Base-by-base conservation (phyloP, 2,888 invertebrate species). In the Sesia bembeciformis region DNA sequence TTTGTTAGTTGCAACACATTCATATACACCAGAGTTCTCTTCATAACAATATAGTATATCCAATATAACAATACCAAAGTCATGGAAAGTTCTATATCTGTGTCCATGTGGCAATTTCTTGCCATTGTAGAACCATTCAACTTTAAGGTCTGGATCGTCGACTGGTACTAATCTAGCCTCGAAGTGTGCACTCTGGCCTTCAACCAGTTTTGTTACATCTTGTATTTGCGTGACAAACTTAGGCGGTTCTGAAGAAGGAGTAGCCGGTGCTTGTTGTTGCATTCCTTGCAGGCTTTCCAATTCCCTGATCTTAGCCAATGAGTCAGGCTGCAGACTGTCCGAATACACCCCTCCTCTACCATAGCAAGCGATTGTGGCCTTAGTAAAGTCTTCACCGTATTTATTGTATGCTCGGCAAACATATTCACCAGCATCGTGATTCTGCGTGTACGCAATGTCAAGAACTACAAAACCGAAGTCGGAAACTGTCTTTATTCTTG, bases 31-130 rank as follows among this genome's bases (percentile, higher is more conserved):
- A 51, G 96, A 96, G 78, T 98, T 98, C 86, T 98, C 97, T 84
- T 97, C 98, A 76, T 98, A 98, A 72, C 97, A 98, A 74, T 98
- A 98, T 43, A 97, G 84, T 67, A 98, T 98, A 73, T 98, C 98
- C 72, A 98, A 91, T 66, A 98, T 97, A 52, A 98, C 98, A 72
- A 97, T 96, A 58, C 98, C 98, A 79, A 98, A 98, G 76, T 98
- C 98, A 75, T 98, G 97, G 94, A 98, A 97, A 55, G 98, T 98
- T 66, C 98, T 93, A 83, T 98, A 99, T 63, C 99, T 94, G 81
- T 98, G 98, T 53, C 98, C 99, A 84, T 96, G 95, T 2, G 97
- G 96, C 65, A 98, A 86, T 76, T 97, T 97, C 79, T 96, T 94
- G 58, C 96, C 97, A 74, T 98, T 97, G 77, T 96, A 97, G 81